Evolutionary conservation across 2,888 invertebrate species (phyloP).

Genomic region (Eupithecia insigniata): DNA sequence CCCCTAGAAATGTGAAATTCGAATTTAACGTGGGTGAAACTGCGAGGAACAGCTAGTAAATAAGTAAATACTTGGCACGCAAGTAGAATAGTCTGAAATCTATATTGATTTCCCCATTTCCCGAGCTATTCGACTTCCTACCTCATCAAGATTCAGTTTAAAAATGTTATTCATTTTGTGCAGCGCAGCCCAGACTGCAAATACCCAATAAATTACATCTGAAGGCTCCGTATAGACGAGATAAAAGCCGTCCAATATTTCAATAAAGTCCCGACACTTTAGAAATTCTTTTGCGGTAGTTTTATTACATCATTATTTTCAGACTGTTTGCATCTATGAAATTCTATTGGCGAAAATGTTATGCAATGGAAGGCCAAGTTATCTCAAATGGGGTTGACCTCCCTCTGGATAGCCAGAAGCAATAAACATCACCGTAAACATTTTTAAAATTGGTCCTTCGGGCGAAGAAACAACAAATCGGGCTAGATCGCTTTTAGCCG

Average conservation of each 20-base stretch:
- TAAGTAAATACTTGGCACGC: background rate
- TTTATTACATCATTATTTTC: background rate
- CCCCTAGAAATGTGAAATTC: too few species aligned
- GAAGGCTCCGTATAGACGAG: conserved; percentile 23
- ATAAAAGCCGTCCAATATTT: conserved; percentile 21
- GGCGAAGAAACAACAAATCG: too few species aligned
- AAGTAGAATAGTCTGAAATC: background rate
- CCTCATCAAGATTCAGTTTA: conserved; percentile 5
- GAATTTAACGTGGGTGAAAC: too few species aligned
- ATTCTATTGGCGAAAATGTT: background rate
- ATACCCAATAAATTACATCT: conserved; percentile 30
- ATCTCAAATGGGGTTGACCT: background rate
- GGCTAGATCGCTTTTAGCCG: too few species aligned
- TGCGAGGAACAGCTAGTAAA: too few species aligned
- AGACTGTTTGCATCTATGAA: background rate
- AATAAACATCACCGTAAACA: too few species aligned
- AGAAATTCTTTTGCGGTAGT: background rate
- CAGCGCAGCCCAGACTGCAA: conserved; percentile 15
- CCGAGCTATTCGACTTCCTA: background rate
- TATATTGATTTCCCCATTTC: background rate
- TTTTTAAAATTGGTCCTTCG: too few species aligned
- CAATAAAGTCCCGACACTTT: background rate
- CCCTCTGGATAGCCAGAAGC: background rate
- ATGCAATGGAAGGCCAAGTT: background rate
- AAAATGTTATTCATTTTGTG: conserved; percentile 12